phyloP scores from a whole-genome alignment of 2,113 vertebrate genomes.

The Prunella himalayana region DNA sequence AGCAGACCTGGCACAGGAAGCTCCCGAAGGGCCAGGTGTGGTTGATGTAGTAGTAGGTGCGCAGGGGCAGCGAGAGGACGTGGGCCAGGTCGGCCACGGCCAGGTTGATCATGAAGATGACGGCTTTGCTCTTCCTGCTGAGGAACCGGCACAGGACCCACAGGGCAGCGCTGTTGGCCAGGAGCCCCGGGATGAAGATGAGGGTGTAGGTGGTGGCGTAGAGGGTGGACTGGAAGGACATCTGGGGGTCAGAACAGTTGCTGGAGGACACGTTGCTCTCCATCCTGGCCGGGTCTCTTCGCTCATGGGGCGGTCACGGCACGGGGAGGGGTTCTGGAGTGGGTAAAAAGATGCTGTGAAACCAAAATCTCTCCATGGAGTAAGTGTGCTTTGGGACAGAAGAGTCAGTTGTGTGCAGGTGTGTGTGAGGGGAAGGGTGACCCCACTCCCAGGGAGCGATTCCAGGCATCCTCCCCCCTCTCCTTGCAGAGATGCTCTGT shows the following conservation, averaged over 20 bases:
- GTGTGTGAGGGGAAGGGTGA: background rate
- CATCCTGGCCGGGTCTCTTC: background rate
- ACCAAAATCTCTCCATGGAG: background rate
- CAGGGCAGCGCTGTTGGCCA: conserved; percentile 82
- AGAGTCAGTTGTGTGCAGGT: background rate
- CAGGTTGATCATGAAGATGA: conserved; percentile 92
- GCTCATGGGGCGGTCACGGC: background rate
- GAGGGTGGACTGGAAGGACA: conserved; percentile 68
- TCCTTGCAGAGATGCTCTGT: background rate
- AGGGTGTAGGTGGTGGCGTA: conserved; percentile 82
- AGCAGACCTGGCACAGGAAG: conserved; percentile 81
- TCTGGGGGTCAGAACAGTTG: conserved; percentile 52
- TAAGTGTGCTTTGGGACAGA: rapidly evolving
- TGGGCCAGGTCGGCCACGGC: conserved; percentile 83
- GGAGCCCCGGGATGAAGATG: conserved; percentile 83
- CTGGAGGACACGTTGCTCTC: background rate
- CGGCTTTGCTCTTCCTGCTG: conserved; percentile 82
- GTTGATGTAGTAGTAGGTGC: conserved; percentile 83
- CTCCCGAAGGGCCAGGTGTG: conserved; percentile 80
- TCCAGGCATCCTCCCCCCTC: background rate
- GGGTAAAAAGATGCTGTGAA: background rate
- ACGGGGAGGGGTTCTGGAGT: conserved; percentile 11
- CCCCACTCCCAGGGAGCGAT: rapidly evolving
- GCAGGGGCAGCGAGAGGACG: conserved; percentile 81
- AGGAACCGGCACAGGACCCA: conserved; percentile 83